Evolutionary conservation across 2,797 vertebrate genomes (phyloP), one percentile per base, ranked within the genome.

Genomic region (Cyclura pinguis): DNA sequence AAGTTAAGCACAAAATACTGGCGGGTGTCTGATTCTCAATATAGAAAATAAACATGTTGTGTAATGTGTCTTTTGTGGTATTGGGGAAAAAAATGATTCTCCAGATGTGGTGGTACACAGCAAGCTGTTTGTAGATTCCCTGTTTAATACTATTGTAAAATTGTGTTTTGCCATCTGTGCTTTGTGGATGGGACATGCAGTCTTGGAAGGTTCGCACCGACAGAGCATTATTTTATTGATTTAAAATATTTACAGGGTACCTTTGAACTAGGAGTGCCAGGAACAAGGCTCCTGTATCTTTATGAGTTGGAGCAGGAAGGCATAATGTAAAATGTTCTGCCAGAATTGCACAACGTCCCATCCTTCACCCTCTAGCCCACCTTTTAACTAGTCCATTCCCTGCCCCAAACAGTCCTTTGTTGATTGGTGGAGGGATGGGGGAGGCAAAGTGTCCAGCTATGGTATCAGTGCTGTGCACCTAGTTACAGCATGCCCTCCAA

Each of bases 101-200:
- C 91, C 85, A 96, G 91, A 93, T 95, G 90, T 93, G n/a, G 72
- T 78, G 85, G 85, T 94, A 81, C 90, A 12, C 47, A 85, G 90
- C n/a, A 88, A 91, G 64, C 1, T 35, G 86, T 93, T 92, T 89
- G n/a, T 88, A 72, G 91, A 12, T 14, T 88, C 88, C 57, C 64
- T 88, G 8, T 86, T 90, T 91, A 57, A 57, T 92, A 35, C 73
- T 85, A 50, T 50, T 50, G 91, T 81, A 57, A 86, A 84, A 18
- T 35, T 64, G 9, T 88, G 88, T 83, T 52, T 22, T 84, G 24
- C 1, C 22, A 16, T 20, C 0, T 78, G 24, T 32, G 0, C 6
- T 82, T 29, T 27, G 38, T 52, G 88, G 76, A 80, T 84, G 91
- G 18, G 78, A 90, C 27, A 81, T 88, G n/a, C 29, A 52, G 80